Base-by-base conservation (phyloP, 2,113 vertebrate genomes). In the Psophia crepitans region DNA sequence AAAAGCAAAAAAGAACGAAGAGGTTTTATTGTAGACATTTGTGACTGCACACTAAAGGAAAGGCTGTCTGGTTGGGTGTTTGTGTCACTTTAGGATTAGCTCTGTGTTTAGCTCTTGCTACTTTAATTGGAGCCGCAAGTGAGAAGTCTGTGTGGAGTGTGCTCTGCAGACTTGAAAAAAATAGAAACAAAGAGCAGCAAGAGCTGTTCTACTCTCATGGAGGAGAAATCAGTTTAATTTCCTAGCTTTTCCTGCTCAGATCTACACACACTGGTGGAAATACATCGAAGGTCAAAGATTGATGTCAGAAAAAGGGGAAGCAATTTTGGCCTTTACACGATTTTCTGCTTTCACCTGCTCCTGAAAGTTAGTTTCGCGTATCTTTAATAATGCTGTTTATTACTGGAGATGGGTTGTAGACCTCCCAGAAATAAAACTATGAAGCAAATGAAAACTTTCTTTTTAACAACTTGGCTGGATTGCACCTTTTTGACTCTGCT, bases 381-480 rank as follows among this genome's bases (percentile, higher is more conserved):
- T 56, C 44, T 84, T 94, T 84, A 84, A 84, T 84, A 84, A 81
- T 56, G 46, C 48, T 68, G 43, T 84, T 88, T 96, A 89, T 94
- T 87, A 33, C 41, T 61, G 68, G 44, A 92, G n/a, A 48, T 84
- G 44, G 79, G 13, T 63, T 85, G 64, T 35, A 58, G 77, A 39
- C 33, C 32, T 81, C 35, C 68, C 56, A 39, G 65, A 93, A 93
- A 75, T 37, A 49, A 86, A 44, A 73, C 24, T 32, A 18, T 0
- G 1, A 83, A 90, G 49, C 53, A 69, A 84, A 70, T n/a, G 10
- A 65, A 74, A 84, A 37, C n/a, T 65, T 77, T 35, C n/a, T 6
- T 82, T 58, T 56, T 22, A 78, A 51, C 28, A 69, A 1, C 30
- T n/a, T 49, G 30, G 14, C 65, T 68, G 22, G 78, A 53, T 44